Conservation (phyloP, 2,797 vertebrate genomes). For the Lerista edwardsae region DNA sequence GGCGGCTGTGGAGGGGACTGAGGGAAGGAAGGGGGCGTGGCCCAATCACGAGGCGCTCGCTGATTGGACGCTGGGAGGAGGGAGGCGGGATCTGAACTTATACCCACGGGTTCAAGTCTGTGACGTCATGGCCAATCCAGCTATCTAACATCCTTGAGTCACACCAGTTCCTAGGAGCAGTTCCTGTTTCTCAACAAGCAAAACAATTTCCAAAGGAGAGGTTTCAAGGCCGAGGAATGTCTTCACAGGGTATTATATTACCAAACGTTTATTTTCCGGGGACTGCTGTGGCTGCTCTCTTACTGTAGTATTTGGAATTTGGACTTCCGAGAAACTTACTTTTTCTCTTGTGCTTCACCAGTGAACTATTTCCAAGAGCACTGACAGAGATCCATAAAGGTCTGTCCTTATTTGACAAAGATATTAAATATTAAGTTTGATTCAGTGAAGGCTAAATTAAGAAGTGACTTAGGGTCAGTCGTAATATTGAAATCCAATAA, state of each 20-base stretch:
- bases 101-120: no score
- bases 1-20: no score
- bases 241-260: neutral
- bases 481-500: constrained; percentile 33
- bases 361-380: constrained; percentile 51
- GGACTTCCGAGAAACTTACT: neutral
- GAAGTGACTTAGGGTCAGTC: constrained; percentile 12
- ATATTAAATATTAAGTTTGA: constrained; percentile 61
- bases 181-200: neutral
- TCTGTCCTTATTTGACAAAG: constrained; percentile 59
- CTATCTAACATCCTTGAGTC: no score
- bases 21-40: no score
- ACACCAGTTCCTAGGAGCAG: neutral
- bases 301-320: neutral
- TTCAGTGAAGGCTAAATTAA: constrained; percentile 66
- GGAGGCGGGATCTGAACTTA: no score
- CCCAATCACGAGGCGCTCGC: no score
- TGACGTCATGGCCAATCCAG: no score
- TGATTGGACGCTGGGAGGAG: no score
- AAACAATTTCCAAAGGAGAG: neutral
- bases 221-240: neutral
- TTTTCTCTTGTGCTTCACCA: neutral
- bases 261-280: neutral
- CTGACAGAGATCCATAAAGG: constrained; percentile 67
- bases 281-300: neutral